Conservation (phyloP, 2,113 vertebrate genomes). For the Brienomyrus longianalis region DNA sequence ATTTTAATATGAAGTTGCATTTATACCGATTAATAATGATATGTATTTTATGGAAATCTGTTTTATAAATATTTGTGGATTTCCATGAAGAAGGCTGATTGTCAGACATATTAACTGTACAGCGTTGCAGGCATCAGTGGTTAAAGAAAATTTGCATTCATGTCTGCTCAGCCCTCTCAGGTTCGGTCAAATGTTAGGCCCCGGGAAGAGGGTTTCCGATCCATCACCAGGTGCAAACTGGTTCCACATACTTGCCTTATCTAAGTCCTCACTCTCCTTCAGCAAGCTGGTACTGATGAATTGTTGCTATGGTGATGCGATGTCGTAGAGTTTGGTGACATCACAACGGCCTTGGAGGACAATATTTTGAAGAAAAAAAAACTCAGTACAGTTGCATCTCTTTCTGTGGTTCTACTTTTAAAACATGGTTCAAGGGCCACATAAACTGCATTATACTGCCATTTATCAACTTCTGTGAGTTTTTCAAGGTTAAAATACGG, state of each 20-base stretch:
- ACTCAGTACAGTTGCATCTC: neutral
- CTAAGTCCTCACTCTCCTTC: slow-evolving; percentile 33
- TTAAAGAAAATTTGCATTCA: neutral
- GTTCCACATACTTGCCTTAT: slow-evolving; percentile 7
- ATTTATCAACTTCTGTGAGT: neutral
- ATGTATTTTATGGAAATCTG: neutral
- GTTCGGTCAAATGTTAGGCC: neutral
- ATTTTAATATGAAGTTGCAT: neutral
- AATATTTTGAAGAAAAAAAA: slow-evolving; percentile 25
- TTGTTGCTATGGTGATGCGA: slow-evolving; percentile 64
- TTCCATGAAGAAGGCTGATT: neutral
- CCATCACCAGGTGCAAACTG: neutral
- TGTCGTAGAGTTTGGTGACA: slow-evolving; percentile 59
- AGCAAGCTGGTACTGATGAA: slow-evolving; percentile 64
- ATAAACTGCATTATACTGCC: neutral
- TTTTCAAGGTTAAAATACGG: neutral
- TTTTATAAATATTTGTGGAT: neutral
- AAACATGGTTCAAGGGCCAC: neutral
- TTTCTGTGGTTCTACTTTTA: slow-evolving; percentile 4
- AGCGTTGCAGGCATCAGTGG: neutral
- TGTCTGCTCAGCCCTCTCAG: neutral
- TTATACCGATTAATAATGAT: neutral
- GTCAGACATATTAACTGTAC: neutral
- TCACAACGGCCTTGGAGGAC: slow-evolving; percentile 59
- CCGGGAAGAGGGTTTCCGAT: too few species aligned